A percentile compares a stretch with the other conserved stretches of the same genome.
These are phyloP conservation scores for Tuberolachnus salignus DNA, from an alignment of 2,888 invertebrate species.

Conservation along the genomic window DNA sequence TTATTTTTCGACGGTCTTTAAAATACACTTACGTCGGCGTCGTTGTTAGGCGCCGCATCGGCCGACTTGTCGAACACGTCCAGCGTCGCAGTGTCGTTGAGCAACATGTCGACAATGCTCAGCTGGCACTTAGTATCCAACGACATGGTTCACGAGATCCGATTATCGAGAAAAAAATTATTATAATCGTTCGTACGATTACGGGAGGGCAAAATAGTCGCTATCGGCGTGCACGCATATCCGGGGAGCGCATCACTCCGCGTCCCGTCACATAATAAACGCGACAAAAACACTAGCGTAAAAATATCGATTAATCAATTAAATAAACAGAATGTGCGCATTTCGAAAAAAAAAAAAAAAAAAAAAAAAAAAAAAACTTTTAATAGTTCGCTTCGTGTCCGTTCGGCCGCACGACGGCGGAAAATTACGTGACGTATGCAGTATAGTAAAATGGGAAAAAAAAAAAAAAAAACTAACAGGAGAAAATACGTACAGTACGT, in stretches of 20 bases:
- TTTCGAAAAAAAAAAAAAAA: too few relatives aligned
- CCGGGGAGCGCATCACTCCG: not conserved
- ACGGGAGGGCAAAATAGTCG: not conserved
- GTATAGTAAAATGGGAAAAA: too few relatives aligned
- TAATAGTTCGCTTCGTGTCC: too few relatives aligned
- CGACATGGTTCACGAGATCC: not conserved
- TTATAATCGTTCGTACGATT: not conserved
- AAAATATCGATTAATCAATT: too few relatives aligned
- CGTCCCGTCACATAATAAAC: not conserved
- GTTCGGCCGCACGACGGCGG: too few relatives aligned
- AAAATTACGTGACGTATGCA: too few relatives aligned
- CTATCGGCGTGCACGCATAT: not conserved
- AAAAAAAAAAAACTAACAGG: too few relatives aligned
- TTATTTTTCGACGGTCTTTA: too few relatives aligned
- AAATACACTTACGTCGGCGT: not conserved
- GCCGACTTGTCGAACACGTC: constrained; percentile 14
- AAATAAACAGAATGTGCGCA: too few relatives aligned
- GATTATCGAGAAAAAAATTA: not conserved
- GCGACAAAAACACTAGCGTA: too few relatives aligned
- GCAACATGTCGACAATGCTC: constrained; percentile 49
- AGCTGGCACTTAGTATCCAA: constrained; percentile 6
- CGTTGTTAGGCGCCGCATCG: not conserved
- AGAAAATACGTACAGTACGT: too few relatives aligned
- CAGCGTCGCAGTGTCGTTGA: constrained; percentile 31
- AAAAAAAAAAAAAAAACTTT: too few relatives aligned